phyloP scores from a whole-genome alignment of 2,888 invertebrate genomes.

The Stenotaenia linearis region DNA sequence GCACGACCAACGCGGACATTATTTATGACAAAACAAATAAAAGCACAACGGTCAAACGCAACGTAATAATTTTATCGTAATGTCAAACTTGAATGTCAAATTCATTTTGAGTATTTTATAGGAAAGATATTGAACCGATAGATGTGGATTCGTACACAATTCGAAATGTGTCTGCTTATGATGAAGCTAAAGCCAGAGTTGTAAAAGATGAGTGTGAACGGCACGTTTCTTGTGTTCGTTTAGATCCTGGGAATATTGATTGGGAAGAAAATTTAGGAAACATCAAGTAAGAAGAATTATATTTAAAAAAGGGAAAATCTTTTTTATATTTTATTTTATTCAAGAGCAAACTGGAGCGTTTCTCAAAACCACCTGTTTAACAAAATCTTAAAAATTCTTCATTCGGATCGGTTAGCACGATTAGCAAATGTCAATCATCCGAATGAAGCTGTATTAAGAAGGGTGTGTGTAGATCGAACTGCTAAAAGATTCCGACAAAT shows the following conservation, averaged over 20 bases:
- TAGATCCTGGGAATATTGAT: slow-evolving; percentile 54
- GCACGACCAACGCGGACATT: slow-evolving; percentile 53
- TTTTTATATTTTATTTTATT: not conserved
- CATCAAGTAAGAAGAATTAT: not conserved
- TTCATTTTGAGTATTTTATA: not conserved
- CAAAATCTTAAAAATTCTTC: slow-evolving; percentile 60
- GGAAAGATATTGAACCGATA: slow-evolving; percentile 38
- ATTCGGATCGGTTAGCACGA: slow-evolving; percentile 56
- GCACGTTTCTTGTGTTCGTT: slow-evolving; percentile 58
- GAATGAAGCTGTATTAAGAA: slow-evolving; percentile 63
- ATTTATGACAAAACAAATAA: slow-evolving; percentile 44
- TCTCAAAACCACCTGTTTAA: slow-evolving; percentile 62
- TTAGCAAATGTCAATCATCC: slow-evolving; percentile 56
- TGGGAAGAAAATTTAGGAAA: slow-evolving; percentile 56
- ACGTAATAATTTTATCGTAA: slow-evolving; percentile 31
- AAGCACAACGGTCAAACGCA: slow-evolving; percentile 14
- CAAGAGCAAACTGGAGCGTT: slow-evolving; percentile 58
- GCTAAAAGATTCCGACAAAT: slow-evolving; percentile 56
- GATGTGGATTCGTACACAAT: slow-evolving; percentile 53
- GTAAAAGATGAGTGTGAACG: slow-evolving; percentile 68
- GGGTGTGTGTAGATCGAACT: slow-evolving; percentile 65
- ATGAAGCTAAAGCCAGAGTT: slow-evolving; percentile 56
- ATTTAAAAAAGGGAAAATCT: not conserved
- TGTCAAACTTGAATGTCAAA: too few relatives aligned
- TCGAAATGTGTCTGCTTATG: slow-evolving; percentile 53